These are phyloP conservation scores for Hermodice carunculata DNA, from an alignment of 2,888 invertebrate species.

Conservation along the genomic window DNA sequence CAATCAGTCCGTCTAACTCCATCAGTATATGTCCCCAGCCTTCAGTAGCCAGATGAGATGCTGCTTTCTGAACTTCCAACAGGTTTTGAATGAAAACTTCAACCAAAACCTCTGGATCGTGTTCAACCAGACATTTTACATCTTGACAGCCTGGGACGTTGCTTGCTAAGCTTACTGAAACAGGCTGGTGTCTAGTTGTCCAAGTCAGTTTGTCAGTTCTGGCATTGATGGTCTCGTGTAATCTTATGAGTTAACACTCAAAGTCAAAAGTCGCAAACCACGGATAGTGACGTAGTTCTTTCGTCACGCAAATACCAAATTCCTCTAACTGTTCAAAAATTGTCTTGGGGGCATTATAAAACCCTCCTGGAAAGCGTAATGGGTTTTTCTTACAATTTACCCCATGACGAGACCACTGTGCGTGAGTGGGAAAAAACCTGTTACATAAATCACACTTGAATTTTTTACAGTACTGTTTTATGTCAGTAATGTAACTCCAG, in stretches of 20 bases:
- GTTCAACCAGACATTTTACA: neutral
- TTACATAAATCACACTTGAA: neutral
- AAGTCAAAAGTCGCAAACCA: neutral
- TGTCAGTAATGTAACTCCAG: neutral
- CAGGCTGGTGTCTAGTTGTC: neutral
- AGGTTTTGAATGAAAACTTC: neutral
- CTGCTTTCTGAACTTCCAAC: neutral
- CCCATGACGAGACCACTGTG: neutral
- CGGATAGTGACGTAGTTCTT: neutral
- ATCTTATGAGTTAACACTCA: neutral
- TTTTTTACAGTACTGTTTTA: neutral
- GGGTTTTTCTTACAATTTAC: neutral
- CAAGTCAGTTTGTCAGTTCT: too few relatives aligned
- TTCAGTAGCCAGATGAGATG: neutral
- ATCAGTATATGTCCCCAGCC: neutral
- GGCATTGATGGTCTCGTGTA: neutral
- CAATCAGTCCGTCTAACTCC: neutral
- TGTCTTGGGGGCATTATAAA: neutral
- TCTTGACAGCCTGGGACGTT: neutral
- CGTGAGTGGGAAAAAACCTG: neutral
- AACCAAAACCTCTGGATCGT: conserved; percentile 1
- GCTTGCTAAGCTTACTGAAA: neutral
- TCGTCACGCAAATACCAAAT: too few relatives aligned
- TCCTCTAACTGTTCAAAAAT: conserved; percentile 10
- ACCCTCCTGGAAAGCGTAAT: neutral